These are phyloP conservation scores for Caprella mutica DNA, from an alignment of 2,888 invertebrate genomes.

Conservation along the genomic window DNA sequence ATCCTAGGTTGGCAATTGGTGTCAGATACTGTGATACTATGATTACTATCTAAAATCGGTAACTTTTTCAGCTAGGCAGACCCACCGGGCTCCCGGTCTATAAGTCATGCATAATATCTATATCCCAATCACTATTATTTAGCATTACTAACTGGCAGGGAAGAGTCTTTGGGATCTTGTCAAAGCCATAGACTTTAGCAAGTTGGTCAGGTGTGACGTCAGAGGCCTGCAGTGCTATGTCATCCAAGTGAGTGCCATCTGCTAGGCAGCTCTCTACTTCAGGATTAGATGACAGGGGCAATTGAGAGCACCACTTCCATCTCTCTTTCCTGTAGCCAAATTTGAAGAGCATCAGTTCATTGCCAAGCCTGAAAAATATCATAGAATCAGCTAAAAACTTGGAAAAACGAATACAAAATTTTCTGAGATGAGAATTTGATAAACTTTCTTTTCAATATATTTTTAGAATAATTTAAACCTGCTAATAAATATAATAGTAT, in stretches of 20 bases:
- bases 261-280: neutral
- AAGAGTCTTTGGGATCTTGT: constrained; percentile 24
- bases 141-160: constrained; percentile 26
- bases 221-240: constrained; percentile 9
- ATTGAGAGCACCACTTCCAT: constrained; percentile 29
- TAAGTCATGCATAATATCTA: constrained; percentile 1
- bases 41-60: too few relatives aligned
- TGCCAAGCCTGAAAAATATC: constrained; percentile 16
- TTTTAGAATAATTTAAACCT: too few relatives aligned
- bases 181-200: constrained; percentile 22
- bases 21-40: too few relatives aligned
- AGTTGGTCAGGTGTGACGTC: constrained; percentile 17
- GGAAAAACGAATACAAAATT: too few relatives aligned
- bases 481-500: too few relatives aligned
- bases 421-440: too few relatives aligned
- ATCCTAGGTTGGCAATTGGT: too few relatives aligned
- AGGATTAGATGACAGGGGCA: neutral
- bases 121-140: neutral
- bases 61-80: too few relatives aligned
- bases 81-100: too few relatives aligned
- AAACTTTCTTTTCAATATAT: too few relatives aligned
- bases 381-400: too few relatives aligned
- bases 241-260: neutral
- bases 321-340: constrained; percentile 26
- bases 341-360: constrained; percentile 23